Evolutionary conservation across 2,113 vertebrate species (phyloP).

Genomic region (Heptranchias perlo): DNA sequence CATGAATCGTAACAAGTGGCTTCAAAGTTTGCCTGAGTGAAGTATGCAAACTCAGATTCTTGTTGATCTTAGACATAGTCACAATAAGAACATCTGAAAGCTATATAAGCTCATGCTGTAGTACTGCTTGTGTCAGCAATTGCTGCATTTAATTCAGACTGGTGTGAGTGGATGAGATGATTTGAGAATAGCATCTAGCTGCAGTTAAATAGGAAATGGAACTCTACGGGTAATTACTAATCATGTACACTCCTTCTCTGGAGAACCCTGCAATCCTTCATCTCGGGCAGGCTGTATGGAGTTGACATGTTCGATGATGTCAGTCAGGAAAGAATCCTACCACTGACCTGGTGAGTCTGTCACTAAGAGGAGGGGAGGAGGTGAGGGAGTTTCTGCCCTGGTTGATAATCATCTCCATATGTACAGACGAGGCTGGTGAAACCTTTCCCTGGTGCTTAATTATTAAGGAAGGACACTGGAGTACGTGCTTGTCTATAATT

Average conservation of each 20-base stretch:
- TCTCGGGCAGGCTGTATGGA: neutral
- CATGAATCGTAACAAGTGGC: too few species aligned
- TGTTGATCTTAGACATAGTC: neutral
- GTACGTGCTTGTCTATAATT: neutral
- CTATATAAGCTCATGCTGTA: neutral
- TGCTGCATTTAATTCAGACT: neutral
- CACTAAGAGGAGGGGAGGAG: neutral
- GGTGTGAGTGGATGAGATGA: neutral
- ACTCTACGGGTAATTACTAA: neutral
- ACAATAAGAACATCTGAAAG: neutral
- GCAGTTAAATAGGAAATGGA: neutral
- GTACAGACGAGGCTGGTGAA: neutral
- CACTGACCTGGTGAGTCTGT: neutral
- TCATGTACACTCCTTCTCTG: neutral
- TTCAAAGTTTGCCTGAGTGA: neutral
- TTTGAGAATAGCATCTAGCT: neutral
- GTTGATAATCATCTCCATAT: neutral
- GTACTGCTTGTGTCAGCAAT: neutral
- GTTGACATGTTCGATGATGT: too few species aligned
- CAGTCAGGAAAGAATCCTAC: neutral
- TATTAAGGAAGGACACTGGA: neutral
- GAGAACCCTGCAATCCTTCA: neutral
- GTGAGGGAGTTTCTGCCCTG: neutral
- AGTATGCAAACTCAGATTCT: neutral
- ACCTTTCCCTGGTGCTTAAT: neutral